Conservation (phyloP, 2,113 vertebrate species). For the Bubalus kerabau region DNA sequence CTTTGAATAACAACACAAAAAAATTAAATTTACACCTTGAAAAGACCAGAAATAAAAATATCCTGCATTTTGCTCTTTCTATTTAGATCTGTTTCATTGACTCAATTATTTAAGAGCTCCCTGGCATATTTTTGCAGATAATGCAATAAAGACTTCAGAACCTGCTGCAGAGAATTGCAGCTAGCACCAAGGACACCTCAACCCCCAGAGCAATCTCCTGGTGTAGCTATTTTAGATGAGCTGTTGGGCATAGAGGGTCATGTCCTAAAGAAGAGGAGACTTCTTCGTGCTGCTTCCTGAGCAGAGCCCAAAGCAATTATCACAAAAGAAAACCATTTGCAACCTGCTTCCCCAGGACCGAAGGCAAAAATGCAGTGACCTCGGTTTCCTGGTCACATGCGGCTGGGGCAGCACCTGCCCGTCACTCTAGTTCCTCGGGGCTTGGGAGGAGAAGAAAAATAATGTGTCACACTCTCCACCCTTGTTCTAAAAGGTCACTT, state of each 20-base stretch:
- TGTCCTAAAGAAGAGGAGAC: neutral
- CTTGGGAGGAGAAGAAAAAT: neutral
- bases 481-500: neutral
- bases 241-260: neutral
- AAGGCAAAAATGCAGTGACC: neutral
- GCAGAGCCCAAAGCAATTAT: slow-evolving; percentile 24
- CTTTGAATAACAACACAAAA: neutral
- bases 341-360: neutral
- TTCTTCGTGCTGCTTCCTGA: neutral
- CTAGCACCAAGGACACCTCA: neutral
- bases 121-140: neutral
- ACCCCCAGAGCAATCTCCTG: neutral
- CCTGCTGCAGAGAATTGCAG: neutral
- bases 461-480: neutral
- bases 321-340: neutral
- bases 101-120: neutral
- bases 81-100: neutral
- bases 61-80: neutral
- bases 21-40: neutral
- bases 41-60: slow-evolving; percentile 15
- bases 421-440: neutral
- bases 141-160: neutral
- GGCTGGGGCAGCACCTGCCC: neutral
- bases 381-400: neutral
- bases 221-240: neutral